Evolutionary conservation across 1,140 invertebrate genomes (phyloP).

Genomic region (Drosophila santomea): DNA sequence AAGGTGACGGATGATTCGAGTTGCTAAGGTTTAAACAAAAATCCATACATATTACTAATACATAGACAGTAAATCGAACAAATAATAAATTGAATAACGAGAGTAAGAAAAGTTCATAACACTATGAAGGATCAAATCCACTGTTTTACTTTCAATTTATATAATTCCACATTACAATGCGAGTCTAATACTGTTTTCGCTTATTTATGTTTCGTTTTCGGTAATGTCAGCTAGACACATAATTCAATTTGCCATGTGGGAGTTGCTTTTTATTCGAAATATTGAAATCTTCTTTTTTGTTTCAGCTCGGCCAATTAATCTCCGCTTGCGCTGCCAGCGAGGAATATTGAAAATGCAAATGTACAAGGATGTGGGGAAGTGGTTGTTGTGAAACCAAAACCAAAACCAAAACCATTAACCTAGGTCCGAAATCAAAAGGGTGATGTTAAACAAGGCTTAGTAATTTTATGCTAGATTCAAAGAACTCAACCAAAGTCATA

Average conservation of each 20-base stretch:
- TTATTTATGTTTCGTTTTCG: conserved; percentile 26
- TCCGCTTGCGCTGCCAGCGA: conserved; percentile 21
- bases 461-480: conserved; percentile 45
- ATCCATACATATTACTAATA: conserved; percentile 73
- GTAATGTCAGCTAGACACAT: conserved; percentile 57
- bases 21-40: conserved; percentile 40
- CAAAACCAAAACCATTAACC: conserved; percentile 39
- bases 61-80: conserved; percentile 71
- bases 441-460: conserved; percentile 22
- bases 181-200: conserved; percentile 50
- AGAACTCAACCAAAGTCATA: conserved; percentile 42
- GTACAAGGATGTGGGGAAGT: conserved; percentile 45
- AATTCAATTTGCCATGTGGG: conserved; percentile 49
- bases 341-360: conserved; percentile 47
- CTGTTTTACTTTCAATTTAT: conserved; percentile 85
- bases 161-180: conserved; percentile 72
- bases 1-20: conserved; percentile 19
- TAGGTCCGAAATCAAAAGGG: conserved; percentile 30
- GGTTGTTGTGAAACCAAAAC: conserved; percentile 29
- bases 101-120: conserved; percentile 68
- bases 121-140: conserved; percentile 85
- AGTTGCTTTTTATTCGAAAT: conserved; percentile 13
- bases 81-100: conserved; percentile 37
- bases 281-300: neutral
- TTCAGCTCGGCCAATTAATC: conserved; percentile 38